Evolutionary conservation across 2,888 invertebrate species (phyloP).

Genomic region (Drosophila robusta): DNA sequence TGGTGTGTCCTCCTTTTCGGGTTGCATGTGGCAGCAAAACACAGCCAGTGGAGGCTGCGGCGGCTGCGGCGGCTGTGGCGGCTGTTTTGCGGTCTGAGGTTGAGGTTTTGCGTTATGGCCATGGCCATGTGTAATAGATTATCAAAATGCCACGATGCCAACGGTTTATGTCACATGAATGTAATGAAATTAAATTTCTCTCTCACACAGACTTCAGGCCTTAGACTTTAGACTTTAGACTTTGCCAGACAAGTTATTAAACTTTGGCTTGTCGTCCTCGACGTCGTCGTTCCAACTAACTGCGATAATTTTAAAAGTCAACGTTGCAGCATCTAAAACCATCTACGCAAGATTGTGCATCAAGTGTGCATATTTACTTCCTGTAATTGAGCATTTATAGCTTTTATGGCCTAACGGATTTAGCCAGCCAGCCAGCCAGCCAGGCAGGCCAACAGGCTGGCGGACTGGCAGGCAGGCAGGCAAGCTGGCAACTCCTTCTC

Average conservation of each 20-base stretch:
- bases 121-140: constrained; percentile 78
- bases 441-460: constrained; percentile 1
- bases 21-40: constrained; percentile 54
- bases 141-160: constrained; percentile 78
- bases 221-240: constrained; percentile 5
- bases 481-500: constrained; percentile 15
- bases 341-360: constrained; percentile 81
- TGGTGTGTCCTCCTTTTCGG: constrained; percentile 62
- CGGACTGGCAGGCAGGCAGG: background rate
- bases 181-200: constrained; percentile 81
- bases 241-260: constrained; percentile 63
- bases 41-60: constrained; percentile 26
- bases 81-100: constrained; percentile 73
- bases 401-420: constrained; percentile 82
- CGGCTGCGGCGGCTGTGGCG: constrained; percentile 47
- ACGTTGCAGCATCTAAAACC: constrained; percentile 47
- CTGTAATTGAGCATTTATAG: constrained; percentile 82
- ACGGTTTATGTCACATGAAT: constrained; percentile 80
- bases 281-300: constrained; percentile 28
- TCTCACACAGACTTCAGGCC: constrained; percentile 30
- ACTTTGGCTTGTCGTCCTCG: constrained; percentile 55
- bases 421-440: constrained; percentile 32
- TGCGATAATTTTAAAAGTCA: constrained; percentile 80
- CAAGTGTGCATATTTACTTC: constrained; percentile 82
- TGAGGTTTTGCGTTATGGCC: constrained; percentile 76